Conservation (phyloP, 2,113 vertebrate species). For the pig (Sus scrofa) region T2T-Sscrofa CM000828.6:64462001-64462500, state of each 20-base stretch:
- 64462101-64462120: background rate
- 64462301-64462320: no score
- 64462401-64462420: slow-evolving; percentile 1
- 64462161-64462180: background rate
- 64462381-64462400: background rate
- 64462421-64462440: slow-evolving; percentile 20
- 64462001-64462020: background rate
- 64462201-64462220: background rate
- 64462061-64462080: background rate
- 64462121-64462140: background rate
- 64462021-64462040: background rate
- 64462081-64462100: background rate
- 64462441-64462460: slow-evolving; percentile 29
- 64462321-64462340: background rate
- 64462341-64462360: background rate
- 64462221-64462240: background rate
- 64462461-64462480: slow-evolving; percentile 50
- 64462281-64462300: background rate
- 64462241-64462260: background rate
- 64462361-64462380: background rate
- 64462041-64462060: background rate
- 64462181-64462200: background rate
- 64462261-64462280: background rate
- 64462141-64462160: background rate
- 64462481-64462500: slow-evolving; percentile 61